A percentile compares a stretch with the other conserved stretches of the same genome.
Evolutionary conservation across 2,797 vertebrate species (phyloP).

Genomic region (Rhinichthys osculus): DNA sequence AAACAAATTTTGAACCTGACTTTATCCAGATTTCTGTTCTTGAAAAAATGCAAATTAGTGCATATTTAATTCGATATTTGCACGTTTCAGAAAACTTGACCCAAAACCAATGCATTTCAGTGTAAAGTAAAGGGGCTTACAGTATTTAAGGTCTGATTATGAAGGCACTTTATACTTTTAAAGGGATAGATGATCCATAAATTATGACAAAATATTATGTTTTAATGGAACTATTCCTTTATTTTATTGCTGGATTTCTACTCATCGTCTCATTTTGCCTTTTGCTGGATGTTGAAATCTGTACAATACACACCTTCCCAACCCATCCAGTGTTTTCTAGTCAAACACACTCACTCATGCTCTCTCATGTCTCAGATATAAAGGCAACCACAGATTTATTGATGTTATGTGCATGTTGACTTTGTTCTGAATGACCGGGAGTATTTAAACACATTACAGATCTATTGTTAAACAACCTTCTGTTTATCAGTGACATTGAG

Average conservation of each 20-base stretch:
- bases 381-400: not conserved
- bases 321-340: not conserved
- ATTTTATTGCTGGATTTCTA: not conserved
- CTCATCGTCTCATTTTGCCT: not conserved
- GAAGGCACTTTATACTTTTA: not conserved
- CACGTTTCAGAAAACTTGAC: not conserved
- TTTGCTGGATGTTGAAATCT: not conserved
- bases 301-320: not conserved
- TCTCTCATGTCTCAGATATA: not conserved
- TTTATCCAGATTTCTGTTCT: not conserved
- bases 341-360: not conserved
- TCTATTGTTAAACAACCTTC: not conserved
- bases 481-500: not conserved
- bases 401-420: not conserved
- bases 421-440: not conserved
- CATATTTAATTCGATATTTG: not conserved
- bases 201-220: not conserved
- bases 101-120: not conserved
- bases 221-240: not conserved
- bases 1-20: not conserved
- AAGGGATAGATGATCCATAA: not conserved
- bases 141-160: not conserved
- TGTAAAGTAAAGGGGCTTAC: too few relatives aligned
- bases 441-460: conserved; percentile 4
- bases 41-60: not conserved